A percentile compares a stretch with the other conserved stretches of the same genome.
Evolutionary conservation across 2,888 invertebrate species (phyloP).

Genomic region (Onthophagus sagittarius): DNA sequence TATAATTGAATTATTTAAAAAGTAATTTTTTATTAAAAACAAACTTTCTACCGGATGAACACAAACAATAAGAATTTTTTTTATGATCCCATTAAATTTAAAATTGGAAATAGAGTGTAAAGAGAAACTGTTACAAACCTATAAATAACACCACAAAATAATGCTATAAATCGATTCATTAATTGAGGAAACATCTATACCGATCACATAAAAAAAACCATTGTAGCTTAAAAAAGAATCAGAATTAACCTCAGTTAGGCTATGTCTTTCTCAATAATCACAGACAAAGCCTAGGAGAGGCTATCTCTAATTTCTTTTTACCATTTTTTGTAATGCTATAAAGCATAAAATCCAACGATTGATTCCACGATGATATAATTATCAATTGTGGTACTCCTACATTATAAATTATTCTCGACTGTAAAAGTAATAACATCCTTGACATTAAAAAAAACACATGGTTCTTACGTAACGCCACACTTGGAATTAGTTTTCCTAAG

Average conservation of each 20-base stretch:
- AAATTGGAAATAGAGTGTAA: too few relatives aligned
- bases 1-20: too few relatives aligned
- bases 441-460: not conserved
- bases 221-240: slow-evolving; percentile 20
- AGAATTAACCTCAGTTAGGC: slow-evolving; percentile 63
- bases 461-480: not conserved
- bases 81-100: too few relatives aligned
- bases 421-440: not conserved
- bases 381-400: not conserved
- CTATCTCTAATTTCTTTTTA: slow-evolving; percentile 47
- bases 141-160: too few relatives aligned
- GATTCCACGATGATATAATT: not conserved
- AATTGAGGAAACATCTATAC: not conserved
- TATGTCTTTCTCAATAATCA: slow-evolving; percentile 52
- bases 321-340: not conserved
- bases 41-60: too few relatives aligned
- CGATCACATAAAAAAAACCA: not conserved
- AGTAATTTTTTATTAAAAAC: too few relatives aligned
- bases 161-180: not conserved
- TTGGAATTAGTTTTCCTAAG: not conserved
- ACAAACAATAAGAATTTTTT: too few relatives aligned
- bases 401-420: not conserved
- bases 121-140: too few relatives aligned
- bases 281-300: slow-evolving; percentile 66
- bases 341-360: not conserved